Evolutionary conservation across 2,797 vertebrate genomes (phyloP).

Genomic region (Capromys pilorides): DNA sequence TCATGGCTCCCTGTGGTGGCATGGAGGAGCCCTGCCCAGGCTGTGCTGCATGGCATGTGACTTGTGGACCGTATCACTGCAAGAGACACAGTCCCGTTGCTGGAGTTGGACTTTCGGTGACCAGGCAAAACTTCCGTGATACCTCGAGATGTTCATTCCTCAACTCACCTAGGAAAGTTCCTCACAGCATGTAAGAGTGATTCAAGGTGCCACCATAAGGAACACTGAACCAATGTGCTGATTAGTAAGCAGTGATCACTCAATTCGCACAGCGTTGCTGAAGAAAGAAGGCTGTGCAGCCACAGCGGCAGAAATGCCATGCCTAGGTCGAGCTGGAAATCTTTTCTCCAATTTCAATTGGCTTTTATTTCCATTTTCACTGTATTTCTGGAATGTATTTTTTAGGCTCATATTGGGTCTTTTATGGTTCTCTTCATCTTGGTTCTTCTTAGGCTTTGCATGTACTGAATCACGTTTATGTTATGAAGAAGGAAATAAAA

Average conservation of each 20-base stretch:
- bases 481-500: not conserved
- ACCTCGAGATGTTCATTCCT: not conserved
- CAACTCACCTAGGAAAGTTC: not conserved
- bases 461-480: conserved; percentile 21
- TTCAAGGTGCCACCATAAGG: not conserved
- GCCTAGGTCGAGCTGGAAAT: not conserved
- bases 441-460: conserved; percentile 37
- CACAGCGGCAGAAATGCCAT: not conserved
- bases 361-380: conserved; percentile 50
- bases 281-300: not conserved
- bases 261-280: not conserved
- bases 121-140: not conserved
- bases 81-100: not conserved
- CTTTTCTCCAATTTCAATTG: conserved; percentile 1
- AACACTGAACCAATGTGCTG: not conserved
- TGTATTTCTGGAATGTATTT: not conserved
- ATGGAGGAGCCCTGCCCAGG: not conserved
- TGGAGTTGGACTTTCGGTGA: not conserved
- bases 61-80: not conserved
- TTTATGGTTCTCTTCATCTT: conserved; percentile 41
- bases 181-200: conserved; percentile 16
- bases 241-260: not conserved
- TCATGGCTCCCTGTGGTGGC: not conserved
- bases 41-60: not conserved
- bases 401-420: not conserved